Evolutionary conservation across 2,888 invertebrate genomes (phyloP).

Genomic region (Scelioninae gen. 1): DNA sequence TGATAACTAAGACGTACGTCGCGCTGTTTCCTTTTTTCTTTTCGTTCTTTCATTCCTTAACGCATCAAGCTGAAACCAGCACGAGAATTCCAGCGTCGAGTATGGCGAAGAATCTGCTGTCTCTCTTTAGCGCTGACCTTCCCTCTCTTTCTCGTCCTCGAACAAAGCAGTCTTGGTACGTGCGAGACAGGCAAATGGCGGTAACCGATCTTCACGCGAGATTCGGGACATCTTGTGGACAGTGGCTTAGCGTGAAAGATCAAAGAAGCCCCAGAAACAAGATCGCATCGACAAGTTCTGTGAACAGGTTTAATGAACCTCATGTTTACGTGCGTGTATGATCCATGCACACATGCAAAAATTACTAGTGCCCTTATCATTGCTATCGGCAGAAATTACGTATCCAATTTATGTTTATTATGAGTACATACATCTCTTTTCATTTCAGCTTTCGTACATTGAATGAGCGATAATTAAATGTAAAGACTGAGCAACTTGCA

Average conservation of each 20-base stretch:
- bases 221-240: conserved; percentile 71
- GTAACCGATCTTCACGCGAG: conserved; percentile 71
- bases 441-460: background rate
- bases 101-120: conserved; percentile 29
- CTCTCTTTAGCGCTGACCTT: conserved; percentile 33
- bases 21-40: too few relatives aligned
- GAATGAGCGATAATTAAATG: too few relatives aligned
- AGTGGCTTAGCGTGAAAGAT: conserved; percentile 68
- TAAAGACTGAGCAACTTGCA: too few relatives aligned
- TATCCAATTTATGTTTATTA: conserved; percentile 35
- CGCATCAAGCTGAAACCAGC: conserved; percentile 51
- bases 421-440: background rate
- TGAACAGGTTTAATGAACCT: conserved; percentile 70
- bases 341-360: conserved; percentile 54
- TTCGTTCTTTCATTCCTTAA: too few relatives aligned
- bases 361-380: conserved; percentile 37
- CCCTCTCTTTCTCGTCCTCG: conserved; percentile 36
- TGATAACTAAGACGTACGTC: too few relatives aligned
- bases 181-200: conserved; percentile 72
- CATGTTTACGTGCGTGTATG: conserved; percentile 41
- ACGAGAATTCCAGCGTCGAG: conserved; percentile 63
- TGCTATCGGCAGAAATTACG: conserved; percentile 38
- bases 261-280: conserved; percentile 52
- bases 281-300: conserved; percentile 68
- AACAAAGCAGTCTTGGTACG: conserved; percentile 70